phyloP scores from a whole-genome alignment of 35 echinoderm and acorn worm species.

The Anneissia japonica region DNA sequence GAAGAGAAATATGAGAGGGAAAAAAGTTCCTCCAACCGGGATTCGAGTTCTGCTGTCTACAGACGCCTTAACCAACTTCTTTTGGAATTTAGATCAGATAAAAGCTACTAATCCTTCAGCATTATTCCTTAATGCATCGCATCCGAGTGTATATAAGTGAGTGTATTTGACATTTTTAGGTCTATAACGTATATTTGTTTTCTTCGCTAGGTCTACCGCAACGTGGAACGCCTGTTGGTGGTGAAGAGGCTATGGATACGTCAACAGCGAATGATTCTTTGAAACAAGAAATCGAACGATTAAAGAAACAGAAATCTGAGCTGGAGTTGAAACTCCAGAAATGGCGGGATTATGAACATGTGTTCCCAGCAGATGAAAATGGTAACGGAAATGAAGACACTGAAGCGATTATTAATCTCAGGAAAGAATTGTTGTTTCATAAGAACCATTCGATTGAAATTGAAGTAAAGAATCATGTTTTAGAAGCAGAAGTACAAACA shows the following conservation, averaged over 20 bases:
- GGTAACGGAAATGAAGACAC: not conserved
- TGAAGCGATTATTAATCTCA: not conserved
- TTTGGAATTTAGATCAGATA: too few species aligned
- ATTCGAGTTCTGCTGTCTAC: too few species aligned
- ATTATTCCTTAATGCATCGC: too few species aligned
- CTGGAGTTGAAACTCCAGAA: constrained; percentile 60
- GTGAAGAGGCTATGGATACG: not conserved
- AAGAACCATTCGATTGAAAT: constrained; percentile 1
- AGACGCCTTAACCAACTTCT: too few species aligned
- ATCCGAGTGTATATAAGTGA: too few species aligned
- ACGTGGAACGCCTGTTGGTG: not conserved
- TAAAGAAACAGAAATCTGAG: constrained; percentile 62
- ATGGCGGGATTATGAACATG: constrained; percentile 40
- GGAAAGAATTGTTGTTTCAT: not conserved
- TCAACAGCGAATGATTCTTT: not conserved
- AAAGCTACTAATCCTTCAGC: too few species aligned
- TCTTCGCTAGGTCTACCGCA: too few species aligned
- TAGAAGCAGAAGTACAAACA: constrained; percentile 48
- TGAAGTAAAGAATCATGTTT: not conserved
- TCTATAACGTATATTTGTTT: too few species aligned
- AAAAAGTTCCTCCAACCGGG: too few species aligned
- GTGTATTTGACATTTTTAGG: too few species aligned
- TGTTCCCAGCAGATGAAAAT: constrained; percentile 40
- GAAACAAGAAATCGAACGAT: not conserved
- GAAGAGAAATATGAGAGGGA: too few species aligned